These are phyloP conservation scores for Deroptyus accipitrinus DNA, from an alignment of 2,113 vertebrate species.

Conservation along the genomic window DNA sequence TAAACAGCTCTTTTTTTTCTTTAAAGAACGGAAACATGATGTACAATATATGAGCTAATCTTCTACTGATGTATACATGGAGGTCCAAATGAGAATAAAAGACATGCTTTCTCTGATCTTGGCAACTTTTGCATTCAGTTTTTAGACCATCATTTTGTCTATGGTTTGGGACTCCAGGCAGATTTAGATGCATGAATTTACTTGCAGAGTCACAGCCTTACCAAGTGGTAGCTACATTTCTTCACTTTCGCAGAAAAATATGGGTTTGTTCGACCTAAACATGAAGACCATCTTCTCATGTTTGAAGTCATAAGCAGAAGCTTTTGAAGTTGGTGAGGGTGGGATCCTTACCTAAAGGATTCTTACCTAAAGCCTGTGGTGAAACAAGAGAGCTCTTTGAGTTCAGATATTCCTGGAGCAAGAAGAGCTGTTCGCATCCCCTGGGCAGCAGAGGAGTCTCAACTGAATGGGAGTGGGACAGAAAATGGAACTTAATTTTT, in stretches of 20 bases:
- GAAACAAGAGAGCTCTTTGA: background rate
- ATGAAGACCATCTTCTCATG: background rate
- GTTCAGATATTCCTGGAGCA: background rate
- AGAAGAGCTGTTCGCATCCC: background rate
- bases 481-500: background rate
- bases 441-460: background rate
- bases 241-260: background rate
- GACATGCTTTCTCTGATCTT: constrained; percentile 11
- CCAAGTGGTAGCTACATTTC: background rate
- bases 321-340: background rate
- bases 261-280: background rate
- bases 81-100: constrained; percentile 7
- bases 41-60: background rate
- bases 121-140: background rate
- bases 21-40: background rate
- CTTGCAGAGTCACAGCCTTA: background rate
- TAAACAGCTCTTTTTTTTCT: background rate
- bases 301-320: background rate
- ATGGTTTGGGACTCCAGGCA: background rate
- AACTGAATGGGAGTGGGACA: background rate
- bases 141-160: background rate
- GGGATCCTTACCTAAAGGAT: background rate
- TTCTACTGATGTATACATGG: background rate
- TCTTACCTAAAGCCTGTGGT: background rate
- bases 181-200: background rate